phyloP scores from a whole-genome alignment of 2,888 invertebrate species.

The Incurvaria masculella region DNA sequence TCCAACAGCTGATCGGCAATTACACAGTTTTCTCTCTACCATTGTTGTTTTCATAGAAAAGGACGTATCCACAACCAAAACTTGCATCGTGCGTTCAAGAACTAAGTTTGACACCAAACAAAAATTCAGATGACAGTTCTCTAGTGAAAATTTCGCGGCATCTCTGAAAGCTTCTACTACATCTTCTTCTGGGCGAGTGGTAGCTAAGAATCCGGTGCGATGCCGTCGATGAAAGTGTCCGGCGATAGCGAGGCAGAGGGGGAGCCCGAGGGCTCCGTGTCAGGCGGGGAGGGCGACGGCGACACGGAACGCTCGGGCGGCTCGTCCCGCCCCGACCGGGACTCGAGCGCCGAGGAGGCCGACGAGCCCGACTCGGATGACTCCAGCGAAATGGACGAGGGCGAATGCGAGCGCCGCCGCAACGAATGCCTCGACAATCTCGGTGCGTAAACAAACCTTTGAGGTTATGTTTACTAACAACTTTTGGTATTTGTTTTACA shows the following conservation, averaged over 20 bases:
- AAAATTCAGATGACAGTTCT: too few species aligned
- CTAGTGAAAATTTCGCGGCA: too few species aligned
- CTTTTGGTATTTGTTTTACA: neutral
- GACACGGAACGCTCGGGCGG: constrained; percentile 67
- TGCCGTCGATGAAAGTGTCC: constrained; percentile 68
- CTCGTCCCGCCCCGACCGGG: constrained; percentile 63
- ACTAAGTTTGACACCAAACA: too few species aligned
- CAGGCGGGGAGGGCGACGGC: constrained; percentile 54
- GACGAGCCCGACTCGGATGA: constrained; percentile 83
- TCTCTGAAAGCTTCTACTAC: too few species aligned
- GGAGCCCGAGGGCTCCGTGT: constrained; percentile 26
- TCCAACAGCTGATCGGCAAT: too few species aligned
- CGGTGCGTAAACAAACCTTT: constrained; percentile 24
- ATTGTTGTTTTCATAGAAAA: too few species aligned
- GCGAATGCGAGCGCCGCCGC: constrained; percentile 81
- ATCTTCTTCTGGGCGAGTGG: too few species aligned
- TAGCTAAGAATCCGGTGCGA: constrained; percentile 26
- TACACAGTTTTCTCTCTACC: too few species aligned
- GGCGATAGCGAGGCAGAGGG: constrained; percentile 62
- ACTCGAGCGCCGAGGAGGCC: constrained; percentile 73
- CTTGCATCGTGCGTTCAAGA: too few species aligned
- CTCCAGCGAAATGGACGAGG: constrained; percentile 89
- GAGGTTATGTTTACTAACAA: constrained; percentile 44
- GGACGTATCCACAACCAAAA: too few species aligned
- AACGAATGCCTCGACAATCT: constrained; percentile 83